Conservation (phyloP, 2,888 invertebrate genomes). For the Serrognathus titanus region DNA sequence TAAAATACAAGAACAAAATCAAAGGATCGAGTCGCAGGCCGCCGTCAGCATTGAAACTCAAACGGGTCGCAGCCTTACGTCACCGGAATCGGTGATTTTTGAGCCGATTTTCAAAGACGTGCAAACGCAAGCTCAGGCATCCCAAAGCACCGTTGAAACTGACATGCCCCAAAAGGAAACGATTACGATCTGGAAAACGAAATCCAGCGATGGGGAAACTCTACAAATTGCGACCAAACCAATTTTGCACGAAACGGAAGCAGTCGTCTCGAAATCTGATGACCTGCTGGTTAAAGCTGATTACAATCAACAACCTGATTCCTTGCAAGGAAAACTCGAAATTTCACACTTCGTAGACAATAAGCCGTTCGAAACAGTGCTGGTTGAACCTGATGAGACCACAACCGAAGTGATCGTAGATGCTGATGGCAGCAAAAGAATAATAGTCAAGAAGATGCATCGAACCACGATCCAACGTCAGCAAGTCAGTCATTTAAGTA, state of each 20-base stretch:
- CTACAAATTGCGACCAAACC: constrained; percentile 69
- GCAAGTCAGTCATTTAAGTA: constrained; percentile 54
- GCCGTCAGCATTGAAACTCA: constrained; percentile 60
- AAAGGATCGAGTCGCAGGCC: constrained; percentile 36
- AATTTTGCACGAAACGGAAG: constrained; percentile 49
- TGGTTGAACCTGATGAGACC: constrained; percentile 78
- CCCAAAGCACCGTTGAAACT: constrained; percentile 34
- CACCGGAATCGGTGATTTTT: constrained; percentile 35
- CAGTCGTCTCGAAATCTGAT: constrained; percentile 53
- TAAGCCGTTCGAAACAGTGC: constrained; percentile 75
- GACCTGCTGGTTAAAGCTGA: constrained; percentile 67
- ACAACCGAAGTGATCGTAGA: constrained; percentile 79
- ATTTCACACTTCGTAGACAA: constrained; percentile 67
- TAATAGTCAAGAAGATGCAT: constrained; percentile 71
- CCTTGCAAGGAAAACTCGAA: constrained; percentile 63
- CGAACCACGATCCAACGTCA: constrained; percentile 64
- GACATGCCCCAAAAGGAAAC: constrained; percentile 57
- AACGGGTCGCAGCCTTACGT: constrained; percentile 61
- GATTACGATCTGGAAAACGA: constrained; percentile 63
- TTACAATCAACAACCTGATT: constrained; percentile 57
- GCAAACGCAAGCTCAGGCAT: constrained; percentile 55
- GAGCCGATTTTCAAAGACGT: constrained; percentile 49
- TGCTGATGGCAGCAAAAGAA: constrained; percentile 76
- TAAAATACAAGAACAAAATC: constrained; percentile 36
- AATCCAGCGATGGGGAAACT: constrained; percentile 64